A percentile compares a stretch with the other conserved stretches of the same genome.
Conservation (phyloP, 2,113 vertebrate genomes). For the Pao palembangensis region DNA sequence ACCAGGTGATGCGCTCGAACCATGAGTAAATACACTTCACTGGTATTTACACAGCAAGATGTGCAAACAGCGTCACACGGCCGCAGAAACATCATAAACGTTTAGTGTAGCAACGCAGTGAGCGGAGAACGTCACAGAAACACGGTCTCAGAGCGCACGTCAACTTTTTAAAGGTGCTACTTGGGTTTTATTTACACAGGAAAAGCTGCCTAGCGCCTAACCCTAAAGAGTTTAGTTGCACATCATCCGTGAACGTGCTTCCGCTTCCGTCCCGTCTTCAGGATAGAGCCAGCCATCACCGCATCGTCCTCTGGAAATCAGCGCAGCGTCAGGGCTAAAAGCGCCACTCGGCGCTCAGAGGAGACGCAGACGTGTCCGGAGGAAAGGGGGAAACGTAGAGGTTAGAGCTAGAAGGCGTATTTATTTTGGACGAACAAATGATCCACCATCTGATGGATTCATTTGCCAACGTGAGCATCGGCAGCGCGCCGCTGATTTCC, state of each 20-base stretch:
- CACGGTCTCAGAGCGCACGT: background rate
- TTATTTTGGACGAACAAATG: conserved; percentile 57
- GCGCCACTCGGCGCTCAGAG: conserved; percentile 47
- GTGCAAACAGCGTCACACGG: no score
- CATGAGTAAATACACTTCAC: no score
- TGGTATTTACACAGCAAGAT: no score
- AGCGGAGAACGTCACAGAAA: background rate
- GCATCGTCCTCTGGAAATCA: no score
- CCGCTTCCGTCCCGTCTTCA: no score
- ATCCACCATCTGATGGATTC: conserved; percentile 65
- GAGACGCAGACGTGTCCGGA: conserved; percentile 21
- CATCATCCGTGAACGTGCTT: no score
- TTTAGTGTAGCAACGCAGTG: background rate
- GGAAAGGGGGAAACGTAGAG: conserved; percentile 18
- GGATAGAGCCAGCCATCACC: no score
- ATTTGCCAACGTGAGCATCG: conserved; percentile 41
- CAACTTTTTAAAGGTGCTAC: background rate
- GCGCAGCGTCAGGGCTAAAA: conserved; percentile 1
- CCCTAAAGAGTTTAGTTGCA: no score
- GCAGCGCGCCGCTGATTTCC: no score
- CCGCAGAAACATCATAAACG: background rate
- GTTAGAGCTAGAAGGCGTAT: conserved; percentile 13
- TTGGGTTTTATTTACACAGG: background rate
- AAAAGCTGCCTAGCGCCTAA: background rate
- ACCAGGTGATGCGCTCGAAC: no score